Conservation (phyloP, 2,797 vertebrate genomes). For the Onychomys leucogaster region DNA sequence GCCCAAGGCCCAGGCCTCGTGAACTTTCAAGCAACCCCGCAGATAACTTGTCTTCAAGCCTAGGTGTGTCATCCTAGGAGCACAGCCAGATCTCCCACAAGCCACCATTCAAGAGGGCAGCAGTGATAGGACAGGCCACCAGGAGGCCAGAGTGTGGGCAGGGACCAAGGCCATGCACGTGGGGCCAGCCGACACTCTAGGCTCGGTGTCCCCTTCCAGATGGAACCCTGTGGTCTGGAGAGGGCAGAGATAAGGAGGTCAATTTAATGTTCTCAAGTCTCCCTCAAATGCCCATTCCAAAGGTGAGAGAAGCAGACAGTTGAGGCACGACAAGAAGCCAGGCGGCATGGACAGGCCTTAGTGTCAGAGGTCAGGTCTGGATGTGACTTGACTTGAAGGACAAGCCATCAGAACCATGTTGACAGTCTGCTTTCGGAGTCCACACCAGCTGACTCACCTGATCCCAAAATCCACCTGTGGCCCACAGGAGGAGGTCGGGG, state of each 20-base stretch:
- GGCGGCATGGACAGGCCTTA: rapidly evolving
- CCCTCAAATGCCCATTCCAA: background rate
- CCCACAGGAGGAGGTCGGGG: background rate
- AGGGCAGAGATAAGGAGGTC: background rate
- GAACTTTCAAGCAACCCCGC: background rate
- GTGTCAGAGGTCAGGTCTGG: rapidly evolving
- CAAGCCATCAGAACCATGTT: background rate
- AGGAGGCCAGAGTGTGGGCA: background rate
- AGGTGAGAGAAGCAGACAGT: background rate
- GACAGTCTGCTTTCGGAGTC: rapidly evolving
- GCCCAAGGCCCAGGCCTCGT: rapidly evolving
- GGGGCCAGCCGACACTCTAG: background rate
- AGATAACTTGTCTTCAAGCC: rapidly evolving
- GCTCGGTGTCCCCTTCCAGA: background rate
- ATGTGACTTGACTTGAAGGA: background rate
- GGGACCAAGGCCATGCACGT: background rate
- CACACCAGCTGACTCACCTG: rapidly evolving
- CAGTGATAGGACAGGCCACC: no score
- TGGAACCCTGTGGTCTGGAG: background rate
- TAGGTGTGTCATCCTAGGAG: background rate
- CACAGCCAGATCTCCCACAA: background rate
- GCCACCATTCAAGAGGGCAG: background rate
- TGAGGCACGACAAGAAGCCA: background rate
- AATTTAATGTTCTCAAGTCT: background rate
- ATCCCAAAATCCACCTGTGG: background rate